Base-by-base conservation (phyloP, 2,888 invertebrate species). In the Linyphia triangularis region DNA sequence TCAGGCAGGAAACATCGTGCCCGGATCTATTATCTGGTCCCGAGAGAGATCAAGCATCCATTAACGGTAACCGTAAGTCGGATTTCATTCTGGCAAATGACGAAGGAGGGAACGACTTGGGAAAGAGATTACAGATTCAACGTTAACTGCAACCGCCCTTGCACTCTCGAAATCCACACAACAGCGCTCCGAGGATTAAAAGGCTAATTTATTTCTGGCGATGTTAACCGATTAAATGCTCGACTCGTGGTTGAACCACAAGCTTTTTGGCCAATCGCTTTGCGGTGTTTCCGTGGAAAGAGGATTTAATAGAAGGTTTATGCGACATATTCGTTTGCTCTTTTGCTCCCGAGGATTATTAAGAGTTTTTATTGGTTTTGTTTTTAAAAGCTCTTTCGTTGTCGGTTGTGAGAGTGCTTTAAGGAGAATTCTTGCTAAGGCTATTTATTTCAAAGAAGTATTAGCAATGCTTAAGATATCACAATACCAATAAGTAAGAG, bases 191-290 rank as follows among this genome's bases (percentile, higher is more conserved):
- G 24, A 57, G 57, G 85, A 78, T 85, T 85, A 85, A 79, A 79
- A 85, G 85, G 79, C 85, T 85, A 85, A 85, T 85, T 85, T 85
- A 79, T 85, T 85, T 85, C 51, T 51, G n/a, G n/a, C 16, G 51
- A 37, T 59, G 67, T 81, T 69, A 81, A 81, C 51, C 81, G 81
- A 81, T 81, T 81, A 81, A 70, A 69, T 81, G 33, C 51, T 69
- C 69, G 37, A n/a, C 30, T 67, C 65, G 30, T 22, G 51, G 51
- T 51, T 51, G 51, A 51, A 3, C 51, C 16, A 16, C 51, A 51
- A 51, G 51, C 51, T 51, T 51, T 51, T 13, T 2, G 51, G 51
- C n/a, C n/a, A 51, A 51, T 51, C 51, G 51, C 51, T 51, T 51
- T 51, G 16, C 16, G n/a, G 51, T 16, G 16, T n/a, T n/a, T 9